Evolutionary conservation across 2,888 invertebrate species (phyloP).

Genomic region (Pediacus dermestoides): DNA sequence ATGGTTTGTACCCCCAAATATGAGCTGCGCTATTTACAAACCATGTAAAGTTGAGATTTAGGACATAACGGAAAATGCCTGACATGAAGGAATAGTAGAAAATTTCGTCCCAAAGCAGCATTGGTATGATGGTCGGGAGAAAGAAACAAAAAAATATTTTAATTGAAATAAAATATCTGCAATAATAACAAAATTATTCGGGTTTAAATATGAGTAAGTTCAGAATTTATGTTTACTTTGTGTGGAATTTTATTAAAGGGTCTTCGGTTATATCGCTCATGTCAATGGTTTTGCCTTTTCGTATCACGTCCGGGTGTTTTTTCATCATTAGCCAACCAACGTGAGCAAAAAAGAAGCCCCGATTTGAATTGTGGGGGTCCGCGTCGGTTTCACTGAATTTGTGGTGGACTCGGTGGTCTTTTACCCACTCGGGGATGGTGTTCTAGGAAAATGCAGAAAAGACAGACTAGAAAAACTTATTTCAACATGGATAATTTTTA

Average conservation of each 20-base stretch:
- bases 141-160: slow-evolving; percentile 56
- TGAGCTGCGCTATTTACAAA: slow-evolving; percentile 88
- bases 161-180: slow-evolving; percentile 45
- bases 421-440: slow-evolving; percentile 82
- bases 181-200: slow-evolving; percentile 19
- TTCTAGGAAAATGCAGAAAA: slow-evolving; percentile 71
- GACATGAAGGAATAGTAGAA: slow-evolving; percentile 13
- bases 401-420: slow-evolving; percentile 83
- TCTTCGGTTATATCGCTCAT: slow-evolving; percentile 70
- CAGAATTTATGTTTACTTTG: too few relatives aligned
- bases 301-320: slow-evolving; percentile 82
- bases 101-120: slow-evolving; percentile 66
- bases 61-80: slow-evolving; percentile 57
- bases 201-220: not conserved
- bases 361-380: slow-evolving; percentile 82
- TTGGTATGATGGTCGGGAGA: slow-evolving; percentile 57
- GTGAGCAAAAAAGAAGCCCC: slow-evolving; percentile 93
- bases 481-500: too few relatives aligned
- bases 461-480: too few relatives aligned
- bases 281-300: slow-evolving; percentile 75
- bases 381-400: slow-evolving; percentile 87
- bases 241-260: slow-evolving; percentile 74
- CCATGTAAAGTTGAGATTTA: slow-evolving; percentile 82
- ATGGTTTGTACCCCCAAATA: slow-evolving; percentile 84
- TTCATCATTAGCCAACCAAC: slow-evolving; percentile 89